phyloP scores from a whole-genome alignment of 2,888 invertebrate species.

The Congeria kusceri region DNA sequence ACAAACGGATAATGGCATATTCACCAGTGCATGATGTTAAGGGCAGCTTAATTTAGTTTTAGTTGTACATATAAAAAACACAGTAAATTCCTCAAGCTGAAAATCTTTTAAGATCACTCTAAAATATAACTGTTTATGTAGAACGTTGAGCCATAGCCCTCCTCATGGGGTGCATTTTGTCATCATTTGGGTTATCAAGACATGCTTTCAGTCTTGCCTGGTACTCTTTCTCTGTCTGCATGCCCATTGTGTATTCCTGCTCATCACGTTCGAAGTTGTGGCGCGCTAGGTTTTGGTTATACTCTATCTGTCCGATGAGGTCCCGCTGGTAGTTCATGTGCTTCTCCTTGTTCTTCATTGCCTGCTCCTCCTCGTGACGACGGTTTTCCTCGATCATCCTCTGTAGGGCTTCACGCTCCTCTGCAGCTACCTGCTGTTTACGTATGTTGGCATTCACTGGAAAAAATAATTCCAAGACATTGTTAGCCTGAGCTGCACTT shows the following conservation, averaged over 20 bases:
- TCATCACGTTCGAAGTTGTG: slow-evolving; percentile 75
- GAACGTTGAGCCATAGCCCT: slow-evolving; percentile 59
- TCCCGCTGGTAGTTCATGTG: slow-evolving; percentile 79
- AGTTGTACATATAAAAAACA: too few relatives aligned
- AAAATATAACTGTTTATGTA: neutral
- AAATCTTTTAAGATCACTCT: too few relatives aligned
- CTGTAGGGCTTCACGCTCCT: slow-evolving; percentile 76
- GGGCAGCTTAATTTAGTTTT: too few relatives aligned
- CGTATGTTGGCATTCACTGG: slow-evolving; percentile 78
- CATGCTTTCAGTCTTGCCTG: slow-evolving; percentile 78
- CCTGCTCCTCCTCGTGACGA: slow-evolving; percentile 76
- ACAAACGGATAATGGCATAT: too few relatives aligned
- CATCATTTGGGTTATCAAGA: slow-evolving; percentile 78
- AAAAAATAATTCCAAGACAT: too few relatives aligned
- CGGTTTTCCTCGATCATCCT: slow-evolving; percentile 80
- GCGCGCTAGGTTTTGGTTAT: slow-evolving; percentile 75
- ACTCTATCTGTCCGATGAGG: slow-evolving; percentile 81
- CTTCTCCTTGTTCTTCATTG: slow-evolving; percentile 66
- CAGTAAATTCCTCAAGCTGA: too few relatives aligned
- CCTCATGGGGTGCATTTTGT: slow-evolving; percentile 83
- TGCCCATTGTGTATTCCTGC: slow-evolving; percentile 71
- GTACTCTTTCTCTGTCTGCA: slow-evolving; percentile 83
- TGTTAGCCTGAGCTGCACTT: too few relatives aligned
- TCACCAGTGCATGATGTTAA: too few relatives aligned
- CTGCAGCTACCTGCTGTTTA: slow-evolving; percentile 73